Base-by-base conservation (phyloP, 2,888 invertebrate species). In the Ferdinandea cuprea region DNA sequence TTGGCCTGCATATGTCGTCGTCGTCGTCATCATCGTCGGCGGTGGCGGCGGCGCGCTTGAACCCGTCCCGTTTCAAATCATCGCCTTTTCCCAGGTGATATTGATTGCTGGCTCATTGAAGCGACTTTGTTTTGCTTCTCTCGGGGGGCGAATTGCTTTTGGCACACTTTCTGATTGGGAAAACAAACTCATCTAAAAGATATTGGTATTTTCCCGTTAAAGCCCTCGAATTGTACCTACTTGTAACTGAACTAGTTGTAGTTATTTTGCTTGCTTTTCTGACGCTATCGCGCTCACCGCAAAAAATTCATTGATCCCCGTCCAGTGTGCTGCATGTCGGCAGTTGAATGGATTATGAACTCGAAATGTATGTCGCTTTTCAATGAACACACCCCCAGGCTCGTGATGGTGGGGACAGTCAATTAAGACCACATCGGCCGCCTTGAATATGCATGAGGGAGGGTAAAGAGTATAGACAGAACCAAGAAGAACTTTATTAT, bases 1-100 rank as follows among this genome's bases (percentile, higher is more conserved):
- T 13, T 6, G 13, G 25, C 25, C 21, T 80, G 46, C 37, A 52
- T 63, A 37, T 50, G 50, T 42, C 19, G 25, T n/a, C 44, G 30
- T 19, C 2, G 28, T 4, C 15, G 40, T 4, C 6, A 8, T 15
- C 13, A 8, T 6, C 4, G 4, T 8, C 13, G 32, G 8, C 2
- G n/a, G n/a, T 5, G 35, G 42, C 21, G 54, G 15, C 40, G 35
- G 69, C n/a, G n/a, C n/a, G n/a, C n/a, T n/a, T n/a, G n/a, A 37
- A 65, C 52, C 74, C 44, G 58, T 69, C n/a, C n/a, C 52, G 25
- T 48, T 61, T 44, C 28, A 61, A 74, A 63, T 80, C 50, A 80
- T 63, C 68, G 35, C 65, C 63, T 69, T 69, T 42, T 42, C 13
- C 40, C 63, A 76, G 71, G 80, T 76, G 71, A 58, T 76, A 81